phyloP scores from a whole-genome alignment of 2,113 vertebrate species.

The Grallaria varia region DNA sequence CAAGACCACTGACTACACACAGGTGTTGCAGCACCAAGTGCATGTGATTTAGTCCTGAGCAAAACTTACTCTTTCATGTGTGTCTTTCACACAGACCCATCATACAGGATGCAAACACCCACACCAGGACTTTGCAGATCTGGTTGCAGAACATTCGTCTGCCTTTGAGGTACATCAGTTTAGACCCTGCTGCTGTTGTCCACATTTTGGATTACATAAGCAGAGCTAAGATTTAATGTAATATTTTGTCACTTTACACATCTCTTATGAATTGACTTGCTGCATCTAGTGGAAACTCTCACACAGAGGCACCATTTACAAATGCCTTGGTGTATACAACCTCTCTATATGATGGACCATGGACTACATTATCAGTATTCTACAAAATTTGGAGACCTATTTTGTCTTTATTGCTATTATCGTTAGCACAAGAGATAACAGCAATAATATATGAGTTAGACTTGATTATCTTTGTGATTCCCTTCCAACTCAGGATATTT shows the following conservation, averaged over 20 bases:
- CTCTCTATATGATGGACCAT: neutral
- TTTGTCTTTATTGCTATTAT: neutral
- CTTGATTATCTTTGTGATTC: neutral
- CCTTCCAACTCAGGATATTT: neutral
- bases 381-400: neutral
- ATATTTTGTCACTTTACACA: neutral
- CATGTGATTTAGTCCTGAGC: rapidly evolving
- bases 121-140: neutral
- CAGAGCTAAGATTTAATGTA: neutral
- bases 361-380: neutral
- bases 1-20: rapidly evolving
- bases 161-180: neutral
- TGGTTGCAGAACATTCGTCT: neutral
- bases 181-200: neutral
- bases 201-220: rapidly evolving
- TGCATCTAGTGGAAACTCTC: neutral
- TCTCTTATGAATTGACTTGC: neutral
- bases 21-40: neutral
- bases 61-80: neutral
- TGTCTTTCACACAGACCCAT: neutral
- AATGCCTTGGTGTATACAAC: rapidly evolving
- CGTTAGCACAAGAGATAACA: rapidly evolving
- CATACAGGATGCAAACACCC: rapidly evolving
- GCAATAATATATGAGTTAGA: neutral
- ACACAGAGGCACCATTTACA: neutral